A percentile compares a stretch with the other conserved stretches of the same genome.
Evolutionary conservation across 2,113 vertebrate genomes (phyloP).

Genomic region (Polypterus bichir): DNA sequence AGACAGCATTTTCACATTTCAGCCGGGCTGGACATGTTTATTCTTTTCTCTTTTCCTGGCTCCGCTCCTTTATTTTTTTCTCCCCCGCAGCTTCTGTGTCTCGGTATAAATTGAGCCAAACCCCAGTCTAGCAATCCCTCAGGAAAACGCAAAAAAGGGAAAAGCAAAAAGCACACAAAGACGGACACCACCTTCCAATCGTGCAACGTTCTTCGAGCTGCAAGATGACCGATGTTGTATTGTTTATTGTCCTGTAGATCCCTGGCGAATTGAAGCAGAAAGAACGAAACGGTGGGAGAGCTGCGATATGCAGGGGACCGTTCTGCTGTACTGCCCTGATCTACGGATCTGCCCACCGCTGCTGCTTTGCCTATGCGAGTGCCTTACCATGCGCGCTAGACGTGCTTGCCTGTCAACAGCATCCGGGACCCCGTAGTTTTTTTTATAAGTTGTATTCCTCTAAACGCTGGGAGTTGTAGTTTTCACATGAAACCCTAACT

Average conservation of each 20-base stretch:
- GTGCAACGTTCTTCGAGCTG: conserved; percentile 17
- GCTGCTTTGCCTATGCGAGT: conserved; percentile 14
- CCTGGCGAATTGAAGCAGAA: conserved; percentile 26
- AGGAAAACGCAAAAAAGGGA: conserved; percentile 17
- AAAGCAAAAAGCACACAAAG: conserved; percentile 13
- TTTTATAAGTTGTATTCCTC: conserved; percentile 20
- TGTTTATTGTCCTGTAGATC: conserved; percentile 35
- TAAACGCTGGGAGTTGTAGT: conserved; percentile 52
- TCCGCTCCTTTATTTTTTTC: conserved; percentile 25
- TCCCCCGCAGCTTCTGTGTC: conserved; percentile 33
- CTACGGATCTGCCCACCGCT: conserved; percentile 28
- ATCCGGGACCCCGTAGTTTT: conserved; percentile 51
- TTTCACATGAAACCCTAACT: background rate
- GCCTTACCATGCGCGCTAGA: conserved; percentile 26
- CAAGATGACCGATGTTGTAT: conserved; percentile 24
- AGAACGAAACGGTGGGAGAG: conserved; percentile 27
- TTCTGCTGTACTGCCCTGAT: conserved; percentile 40
- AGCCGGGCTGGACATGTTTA: conserved; percentile 34
- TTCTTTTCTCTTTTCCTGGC: conserved; percentile 32
- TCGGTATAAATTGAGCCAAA: conserved; percentile 10
- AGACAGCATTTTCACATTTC: conserved; percentile 59
- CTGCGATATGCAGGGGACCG: conserved; percentile 32
- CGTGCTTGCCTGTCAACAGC: conserved; percentile 45
- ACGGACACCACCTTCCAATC: background rate
- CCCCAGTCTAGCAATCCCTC: conserved; percentile 6